A percentile compares a stretch with the other conserved stretches of the same genome.
phyloP scores from a whole-genome alignment of 2,888 invertebrate genomes.

The Campoplex capitator region DNA sequence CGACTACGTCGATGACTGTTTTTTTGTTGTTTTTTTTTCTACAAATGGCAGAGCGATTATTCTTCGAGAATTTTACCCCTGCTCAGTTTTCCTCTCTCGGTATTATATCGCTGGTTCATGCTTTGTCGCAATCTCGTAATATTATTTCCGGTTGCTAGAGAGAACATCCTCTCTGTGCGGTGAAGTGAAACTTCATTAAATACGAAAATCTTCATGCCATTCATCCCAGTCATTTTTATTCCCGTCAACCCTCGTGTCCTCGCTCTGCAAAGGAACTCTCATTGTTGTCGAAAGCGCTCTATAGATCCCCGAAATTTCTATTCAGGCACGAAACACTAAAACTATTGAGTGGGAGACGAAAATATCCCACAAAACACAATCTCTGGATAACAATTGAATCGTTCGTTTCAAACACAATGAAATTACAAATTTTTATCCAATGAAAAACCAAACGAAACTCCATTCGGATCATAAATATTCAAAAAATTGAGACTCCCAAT shows the following conservation, averaged over 20 bases:
- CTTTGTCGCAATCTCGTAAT: constrained; percentile 10
- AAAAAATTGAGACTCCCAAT: too few relatives aligned
- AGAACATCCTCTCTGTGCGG: not conserved
- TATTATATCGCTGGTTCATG: not conserved
- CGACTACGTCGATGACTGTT: constrained; percentile 14
- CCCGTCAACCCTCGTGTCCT: not conserved
- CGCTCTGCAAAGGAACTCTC: not conserved
- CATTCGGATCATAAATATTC: too few relatives aligned
- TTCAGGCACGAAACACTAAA: not conserved
- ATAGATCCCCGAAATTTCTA: not conserved
- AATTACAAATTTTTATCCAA: not conserved
- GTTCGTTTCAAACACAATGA: not conserved
- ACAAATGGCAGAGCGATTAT: constrained; percentile 52
- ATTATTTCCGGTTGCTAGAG: constrained; percentile 4
- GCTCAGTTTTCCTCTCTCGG: constrained; percentile 2
- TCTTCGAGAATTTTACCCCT: constrained; percentile 32
- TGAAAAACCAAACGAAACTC: not conserved
- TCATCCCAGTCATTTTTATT: constrained; percentile 5
- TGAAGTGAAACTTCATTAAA: constrained; percentile 21
- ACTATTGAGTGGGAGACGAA: not conserved
- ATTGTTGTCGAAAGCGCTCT: not conserved
- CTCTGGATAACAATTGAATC: too few relatives aligned
- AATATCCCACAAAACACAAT: not conserved
- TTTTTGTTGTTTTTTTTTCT: not conserved
- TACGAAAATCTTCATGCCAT: constrained; percentile 20